Conservation (phyloP, 2,113 vertebrate genomes). For the Podocnemis expansa region DNA sequence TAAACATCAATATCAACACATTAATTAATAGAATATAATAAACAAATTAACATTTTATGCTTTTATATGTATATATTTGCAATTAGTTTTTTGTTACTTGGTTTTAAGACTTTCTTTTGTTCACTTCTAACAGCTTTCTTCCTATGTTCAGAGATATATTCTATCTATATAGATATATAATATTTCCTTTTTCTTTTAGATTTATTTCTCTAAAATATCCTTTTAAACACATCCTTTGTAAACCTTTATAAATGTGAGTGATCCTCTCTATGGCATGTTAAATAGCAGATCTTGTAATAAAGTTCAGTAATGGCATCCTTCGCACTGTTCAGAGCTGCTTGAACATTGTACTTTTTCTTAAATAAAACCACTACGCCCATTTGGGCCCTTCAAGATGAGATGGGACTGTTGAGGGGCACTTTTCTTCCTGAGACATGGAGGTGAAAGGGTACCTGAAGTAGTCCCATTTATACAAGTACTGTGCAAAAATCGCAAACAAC, state of each 20-base stretch:
- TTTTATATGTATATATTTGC: background rate
- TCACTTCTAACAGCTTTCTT: background rate
- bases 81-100: background rate
- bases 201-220: background rate
- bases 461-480: rapidly evolving
- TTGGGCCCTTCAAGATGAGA: background rate
- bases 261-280: rapidly evolving
- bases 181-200: background rate
- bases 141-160: background rate
- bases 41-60: too few species aligned
- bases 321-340: background rate
- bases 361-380: background rate
- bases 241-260: background rate
- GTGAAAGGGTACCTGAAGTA: rapidly evolving
- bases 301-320: rapidly evolving
- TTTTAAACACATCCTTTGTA: background rate
- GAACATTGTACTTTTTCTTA: background rate
- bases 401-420: background rate
- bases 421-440: rapidly evolving
- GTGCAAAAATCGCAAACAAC: background rate
- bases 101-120: background rate
- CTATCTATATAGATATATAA: background rate
- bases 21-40: too few species aligned
- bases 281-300: rapidly evolving
- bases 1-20: too few species aligned